phyloP scores from a whole-genome alignment of 2,888 invertebrate genomes.

The Volucella bombylans region DNA sequence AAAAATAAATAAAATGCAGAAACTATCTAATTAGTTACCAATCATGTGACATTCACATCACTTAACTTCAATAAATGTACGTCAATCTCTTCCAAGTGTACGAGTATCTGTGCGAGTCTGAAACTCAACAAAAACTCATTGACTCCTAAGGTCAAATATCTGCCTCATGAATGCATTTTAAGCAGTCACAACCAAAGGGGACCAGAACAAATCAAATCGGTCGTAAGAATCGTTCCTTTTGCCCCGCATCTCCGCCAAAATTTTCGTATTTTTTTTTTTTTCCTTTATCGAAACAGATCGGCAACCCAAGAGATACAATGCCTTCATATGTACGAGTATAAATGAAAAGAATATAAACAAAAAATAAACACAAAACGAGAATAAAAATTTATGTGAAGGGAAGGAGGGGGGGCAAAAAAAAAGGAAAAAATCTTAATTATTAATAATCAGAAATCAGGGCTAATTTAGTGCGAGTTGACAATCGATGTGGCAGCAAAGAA shows the following conservation, averaged over 20 bases:
- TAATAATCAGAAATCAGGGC: slow-evolving; percentile 71
- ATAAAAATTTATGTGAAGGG: background rate
- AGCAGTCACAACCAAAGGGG: slow-evolving; percentile 36
- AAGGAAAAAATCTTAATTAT: slow-evolving; percentile 54
- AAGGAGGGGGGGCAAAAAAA: slow-evolving; percentile 9
- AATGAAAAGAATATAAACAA: slow-evolving; percentile 14
- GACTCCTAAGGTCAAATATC: slow-evolving; percentile 68
- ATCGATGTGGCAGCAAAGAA: slow-evolving; percentile 15
- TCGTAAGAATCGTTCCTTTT: slow-evolving; percentile 25
- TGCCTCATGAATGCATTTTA: slow-evolving; percentile 64
- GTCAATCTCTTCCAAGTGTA: slow-evolving; percentile 61
- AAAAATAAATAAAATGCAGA: slow-evolving; percentile 57
- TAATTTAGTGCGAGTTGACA: slow-evolving; percentile 60
- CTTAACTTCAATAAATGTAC: slow-evolving; percentile 70
- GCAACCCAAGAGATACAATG: background rate
- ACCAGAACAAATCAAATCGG: slow-evolving; percentile 38
- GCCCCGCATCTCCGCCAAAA: slow-evolving; percentile 17
- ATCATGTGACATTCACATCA: slow-evolving; percentile 73
- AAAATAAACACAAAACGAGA: slow-evolving; percentile 3
- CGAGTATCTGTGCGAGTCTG: slow-evolving; percentile 42
- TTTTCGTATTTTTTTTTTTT: slow-evolving; percentile 6
- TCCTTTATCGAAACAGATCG: background rate
- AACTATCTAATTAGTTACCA: slow-evolving; percentile 68
- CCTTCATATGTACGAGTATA: background rate
- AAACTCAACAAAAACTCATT: slow-evolving; percentile 67